Evolutionary conservation across 2,113 vertebrate species (phyloP), one percentile per base, ranked within the genome.

Genomic region (Centrocercus urophasianus): DNA sequence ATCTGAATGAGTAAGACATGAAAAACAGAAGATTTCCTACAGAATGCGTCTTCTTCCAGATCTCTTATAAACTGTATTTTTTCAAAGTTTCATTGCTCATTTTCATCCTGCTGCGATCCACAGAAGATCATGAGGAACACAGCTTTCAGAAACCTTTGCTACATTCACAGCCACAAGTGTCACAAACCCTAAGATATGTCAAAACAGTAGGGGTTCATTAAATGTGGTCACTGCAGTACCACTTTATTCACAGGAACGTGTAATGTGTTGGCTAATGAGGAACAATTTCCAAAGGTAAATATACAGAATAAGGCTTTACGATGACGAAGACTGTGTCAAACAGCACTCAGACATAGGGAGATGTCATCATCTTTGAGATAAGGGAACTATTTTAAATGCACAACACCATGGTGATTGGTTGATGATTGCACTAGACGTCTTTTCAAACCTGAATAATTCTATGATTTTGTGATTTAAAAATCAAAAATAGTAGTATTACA

Each of bases 141-240:
- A 52, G 43, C 48, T 88, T 91, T 81, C 47, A 52, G 43, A 20
- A 43, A 60, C 84, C 77, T 13, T 20, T 75, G 52, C 22, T 86
- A 34, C 67, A 65, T 91, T 96, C 64, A 79, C 13, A 90, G 63
- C 15, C 43, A 47, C 24, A 67, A 94, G 70, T 52, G 17, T 74
- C 61, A 71, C 24, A 60, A 87, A 94, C 56, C 34, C 47, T 71
- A 63, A 64, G 67, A 72, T 43, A 71, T n/a, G 32, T 74, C 87
- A 83, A 60, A 94, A 70, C 84, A 85, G 74, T 71, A 92, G 86
- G 95, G n/a, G 61, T 75, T 95, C 90, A 89, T 88, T 96, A 92
- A 89, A 91, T 71, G 32, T 36, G 56, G 78, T 76, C 74, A 89
- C 66, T 28, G 54, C 71, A 4, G 8, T 18, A 84, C 45, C 66